Conservation (phyloP, 1,140 invertebrate species). For the Drosophila rhopaloa region DNA sequence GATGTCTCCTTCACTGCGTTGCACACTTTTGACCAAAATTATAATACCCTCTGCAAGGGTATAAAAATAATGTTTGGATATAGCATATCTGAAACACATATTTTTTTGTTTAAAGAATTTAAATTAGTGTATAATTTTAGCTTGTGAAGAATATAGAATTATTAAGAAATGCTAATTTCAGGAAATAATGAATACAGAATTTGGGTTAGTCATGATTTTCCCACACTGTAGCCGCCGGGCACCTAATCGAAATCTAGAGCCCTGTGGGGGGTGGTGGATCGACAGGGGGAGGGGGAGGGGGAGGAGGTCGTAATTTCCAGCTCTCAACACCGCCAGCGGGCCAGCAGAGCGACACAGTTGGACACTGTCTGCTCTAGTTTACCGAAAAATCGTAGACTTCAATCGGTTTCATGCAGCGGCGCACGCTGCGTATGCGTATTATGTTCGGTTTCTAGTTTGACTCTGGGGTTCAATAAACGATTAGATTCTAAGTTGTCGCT, state of each 20-base stretch:
- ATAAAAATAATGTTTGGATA: too few relatives aligned
- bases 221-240: conserved; percentile 7
- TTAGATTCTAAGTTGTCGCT: conserved; percentile 63
- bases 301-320: conserved; percentile 67
- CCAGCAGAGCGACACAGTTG: conserved; percentile 70
- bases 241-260: conserved; percentile 61
- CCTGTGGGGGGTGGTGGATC: conserved; percentile 50
- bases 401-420: conserved; percentile 30
- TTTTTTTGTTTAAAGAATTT: too few relatives aligned
- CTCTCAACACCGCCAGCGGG: conserved; percentile 76
- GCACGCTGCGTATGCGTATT: conserved; percentile 80
- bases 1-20: too few relatives aligned
- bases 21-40: too few relatives aligned
- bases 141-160: neutral
- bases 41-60: too few relatives aligned
- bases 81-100: too few relatives aligned
- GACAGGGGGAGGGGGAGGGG: neutral
- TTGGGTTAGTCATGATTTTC: conserved; percentile 5
- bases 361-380: conserved; percentile 60
- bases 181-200: neutral
- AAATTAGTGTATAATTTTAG: too few relatives aligned
- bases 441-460: conserved; percentile 35
- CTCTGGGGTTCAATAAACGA: conserved; percentile 73
- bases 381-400: conserved; percentile 27
- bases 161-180: neutral